A percentile compares a stretch with the other conserved stretches of the same genome.
Evolutionary conservation across 2,888 invertebrate genomes (phyloP).

Genomic region (Mythimna impura): DNA sequence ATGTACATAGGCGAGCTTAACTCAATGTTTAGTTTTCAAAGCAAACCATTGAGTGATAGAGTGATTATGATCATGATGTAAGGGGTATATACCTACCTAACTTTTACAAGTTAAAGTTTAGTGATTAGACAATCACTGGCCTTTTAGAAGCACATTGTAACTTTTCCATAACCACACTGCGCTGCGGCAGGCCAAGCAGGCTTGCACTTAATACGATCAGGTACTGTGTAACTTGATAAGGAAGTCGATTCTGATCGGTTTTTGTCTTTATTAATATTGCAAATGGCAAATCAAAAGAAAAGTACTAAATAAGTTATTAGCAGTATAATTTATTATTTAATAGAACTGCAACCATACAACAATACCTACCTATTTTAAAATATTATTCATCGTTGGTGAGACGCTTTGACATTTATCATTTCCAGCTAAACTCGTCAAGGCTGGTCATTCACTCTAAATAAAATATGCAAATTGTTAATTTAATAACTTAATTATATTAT

Average conservation of each 20-base stretch:
- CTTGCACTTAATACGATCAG: neutral
- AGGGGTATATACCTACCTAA: too few species aligned
- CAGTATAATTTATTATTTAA: neutral
- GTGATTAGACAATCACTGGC: neutral
- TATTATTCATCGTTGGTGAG: neutral
- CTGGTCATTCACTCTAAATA: conserved; percentile 40
- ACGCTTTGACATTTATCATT: conserved; percentile 33
- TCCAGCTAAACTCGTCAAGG: conserved; percentile 29
- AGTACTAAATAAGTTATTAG: neutral
- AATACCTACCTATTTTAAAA: conserved; percentile 18
- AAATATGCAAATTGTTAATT: conserved; percentile 28
- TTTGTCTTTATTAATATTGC: neutral
- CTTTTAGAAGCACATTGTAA: too few species aligned
- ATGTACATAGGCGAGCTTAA: too few species aligned
- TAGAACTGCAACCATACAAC: neutral
- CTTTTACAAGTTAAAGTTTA: neutral
- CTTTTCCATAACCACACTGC: neutral
- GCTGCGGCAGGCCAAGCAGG: neutral
- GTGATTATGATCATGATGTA: too few species aligned
- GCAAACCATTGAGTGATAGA: too few species aligned
- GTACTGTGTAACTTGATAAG: neutral
- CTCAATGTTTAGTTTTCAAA: too few species aligned
- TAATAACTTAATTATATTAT: conserved; percentile 29
- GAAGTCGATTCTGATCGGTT: neutral
- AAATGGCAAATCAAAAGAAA: neutral